phyloP scores from a whole-genome alignment of 2,888 invertebrate species.

The Charanyca ferruginea region DNA sequence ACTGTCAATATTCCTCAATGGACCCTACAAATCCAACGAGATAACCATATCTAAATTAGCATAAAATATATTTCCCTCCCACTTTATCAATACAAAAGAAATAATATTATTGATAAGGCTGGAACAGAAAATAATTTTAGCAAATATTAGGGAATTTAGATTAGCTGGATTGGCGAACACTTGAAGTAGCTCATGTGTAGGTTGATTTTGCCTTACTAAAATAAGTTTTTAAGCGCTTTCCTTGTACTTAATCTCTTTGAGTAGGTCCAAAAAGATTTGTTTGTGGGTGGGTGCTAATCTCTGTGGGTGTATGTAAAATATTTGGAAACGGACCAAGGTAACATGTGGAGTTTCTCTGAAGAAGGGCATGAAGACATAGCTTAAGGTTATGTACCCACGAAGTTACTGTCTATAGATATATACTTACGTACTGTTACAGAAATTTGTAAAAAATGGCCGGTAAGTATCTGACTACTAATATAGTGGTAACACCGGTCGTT shows the following conservation, averaged over 20 bases:
- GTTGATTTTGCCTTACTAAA: conserved; percentile 16
- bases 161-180: not conserved
- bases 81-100: conserved; percentile 16
- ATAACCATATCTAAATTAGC: conserved; percentile 17
- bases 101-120: conserved; percentile 14
- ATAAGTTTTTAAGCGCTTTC: conserved; percentile 17
- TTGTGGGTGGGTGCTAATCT: conserved; percentile 55
- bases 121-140: not conserved
- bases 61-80: conserved; percentile 2
- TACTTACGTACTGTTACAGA: not conserved
- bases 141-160: not conserved
- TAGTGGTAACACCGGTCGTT: too few relatives aligned
- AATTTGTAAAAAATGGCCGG: not conserved
- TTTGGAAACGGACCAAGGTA: conserved; percentile 55
- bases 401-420: too few relatives aligned
- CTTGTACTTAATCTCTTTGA: conserved; percentile 13
- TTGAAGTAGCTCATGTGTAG: conserved; percentile 3
- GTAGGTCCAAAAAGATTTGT: conserved; percentile 46
- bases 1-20: conserved; percentile 16
- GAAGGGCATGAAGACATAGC: not conserved
- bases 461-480: too few relatives aligned
- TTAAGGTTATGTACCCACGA: too few relatives aligned
- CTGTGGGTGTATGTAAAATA: conserved; percentile 43
- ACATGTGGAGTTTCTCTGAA: conserved; percentile 9
- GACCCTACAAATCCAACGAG: conserved; percentile 16